Percentiles rank a stretch among this genome's conserved stretches.
Conservation (phyloP, 2,113 vertebrate species). For the Pangasianodon hypophthalmus region DNA sequence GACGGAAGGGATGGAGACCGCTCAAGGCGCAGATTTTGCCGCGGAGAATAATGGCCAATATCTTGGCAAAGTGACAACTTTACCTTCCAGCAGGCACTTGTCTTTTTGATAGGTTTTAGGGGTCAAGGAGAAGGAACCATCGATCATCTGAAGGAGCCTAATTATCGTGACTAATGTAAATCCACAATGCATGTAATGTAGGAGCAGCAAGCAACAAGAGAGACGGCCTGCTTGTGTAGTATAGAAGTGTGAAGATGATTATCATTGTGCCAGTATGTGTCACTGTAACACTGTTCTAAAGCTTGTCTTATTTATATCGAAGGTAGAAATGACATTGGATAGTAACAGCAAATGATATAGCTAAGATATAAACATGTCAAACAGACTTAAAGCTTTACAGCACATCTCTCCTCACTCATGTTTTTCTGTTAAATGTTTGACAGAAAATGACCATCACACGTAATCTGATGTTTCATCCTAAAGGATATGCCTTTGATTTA, state of each 20-base stretch:
- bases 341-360: background rate
- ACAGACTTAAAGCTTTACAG: background rate
- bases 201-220: slow-evolving; percentile 8
- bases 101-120: slow-evolving; percentile 26
- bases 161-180: slow-evolving; percentile 11
- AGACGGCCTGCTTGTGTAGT: background rate
- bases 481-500: background rate
- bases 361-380: background rate
- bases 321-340: background rate
- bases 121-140: background rate
- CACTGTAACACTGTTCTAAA: background rate
- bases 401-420: background rate
- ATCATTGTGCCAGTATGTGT: background rate
- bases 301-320: too few species aligned
- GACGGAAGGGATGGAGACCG: slow-evolving; percentile 11
- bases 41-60: slow-evolving; percentile 28
- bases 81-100: slow-evolving; percentile 12
- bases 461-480: background rate
- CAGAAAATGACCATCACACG: background rate
- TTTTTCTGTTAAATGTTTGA: background rate
- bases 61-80: slow-evolving; percentile 37
- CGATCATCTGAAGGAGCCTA: slow-evolving; percentile 15
- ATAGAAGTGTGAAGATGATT: background rate
- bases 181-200: background rate
- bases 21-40: background rate